A percentile compares a stretch with the other conserved stretches of the same genome.
Conservation (phyloP, 2,888 invertebrate species). For the Epirrhoe tristata region DNA sequence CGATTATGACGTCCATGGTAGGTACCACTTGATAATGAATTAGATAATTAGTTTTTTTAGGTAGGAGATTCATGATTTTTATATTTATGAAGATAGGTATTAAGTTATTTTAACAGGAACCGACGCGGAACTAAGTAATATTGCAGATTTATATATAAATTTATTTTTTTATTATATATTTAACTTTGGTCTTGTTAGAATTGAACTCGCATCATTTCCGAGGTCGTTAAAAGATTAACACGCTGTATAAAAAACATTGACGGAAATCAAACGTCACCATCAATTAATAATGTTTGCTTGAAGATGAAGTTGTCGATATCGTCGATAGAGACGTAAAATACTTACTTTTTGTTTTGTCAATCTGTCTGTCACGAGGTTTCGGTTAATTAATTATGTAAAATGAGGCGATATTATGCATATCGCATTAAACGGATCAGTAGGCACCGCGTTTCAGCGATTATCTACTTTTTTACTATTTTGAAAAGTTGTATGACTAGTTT, state of each 20-base stretch:
- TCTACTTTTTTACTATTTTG: conserved; percentile 39
- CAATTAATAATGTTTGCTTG: conserved; percentile 79
- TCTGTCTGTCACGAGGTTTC: conserved; percentile 62
- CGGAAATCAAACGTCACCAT: conserved; percentile 76
- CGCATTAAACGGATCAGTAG: conserved; percentile 71
- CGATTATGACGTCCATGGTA: too few species aligned
- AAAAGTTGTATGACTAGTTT: conserved; percentile 13
- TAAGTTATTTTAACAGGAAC: too few species aligned
- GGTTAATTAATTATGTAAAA: conserved; percentile 82
- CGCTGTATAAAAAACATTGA: conserved; percentile 59
- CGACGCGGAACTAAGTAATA: too few species aligned
- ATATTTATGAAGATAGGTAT: too few species aligned
- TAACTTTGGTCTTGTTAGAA: too few species aligned
- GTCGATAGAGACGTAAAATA: conserved; percentile 69
- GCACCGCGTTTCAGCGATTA: conserved; percentile 53
- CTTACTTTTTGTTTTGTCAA: conserved; percentile 79
- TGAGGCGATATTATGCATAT: conserved; percentile 82
- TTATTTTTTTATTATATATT: too few species aligned
- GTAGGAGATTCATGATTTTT: too few species aligned
- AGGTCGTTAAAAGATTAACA: conserved; percentile 39
- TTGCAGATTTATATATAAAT: too few species aligned
- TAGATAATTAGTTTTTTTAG: too few species aligned
- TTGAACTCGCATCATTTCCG: too few species aligned
- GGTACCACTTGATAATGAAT: too few species aligned
- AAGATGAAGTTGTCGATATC: conserved; percentile 79